phyloP scores from a whole-genome alignment of 2,113 vertebrate genomes.

The Eulemur rufifrons region DNA sequence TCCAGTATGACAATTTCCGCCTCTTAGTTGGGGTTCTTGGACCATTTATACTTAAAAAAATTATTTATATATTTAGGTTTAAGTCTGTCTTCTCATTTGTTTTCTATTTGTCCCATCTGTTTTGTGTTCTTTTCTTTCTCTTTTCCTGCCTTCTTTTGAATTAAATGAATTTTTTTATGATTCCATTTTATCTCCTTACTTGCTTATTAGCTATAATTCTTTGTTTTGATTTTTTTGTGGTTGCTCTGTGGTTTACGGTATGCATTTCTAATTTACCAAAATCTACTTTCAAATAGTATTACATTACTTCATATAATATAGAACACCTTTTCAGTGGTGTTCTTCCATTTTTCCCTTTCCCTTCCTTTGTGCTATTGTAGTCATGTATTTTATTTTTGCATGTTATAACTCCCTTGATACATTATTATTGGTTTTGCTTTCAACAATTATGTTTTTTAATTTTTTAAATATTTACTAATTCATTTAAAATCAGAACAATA shows the following conservation, averaged over 20 bases:
- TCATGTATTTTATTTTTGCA: conserved; percentile 37
- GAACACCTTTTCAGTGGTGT: background rate
- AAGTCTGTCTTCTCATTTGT: conserved; percentile 27
- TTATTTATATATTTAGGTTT: conserved; percentile 35
- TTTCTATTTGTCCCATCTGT: conserved; percentile 12
- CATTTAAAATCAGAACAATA: conserved; percentile 45
- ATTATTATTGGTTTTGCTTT: background rate
- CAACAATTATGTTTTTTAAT: background rate
- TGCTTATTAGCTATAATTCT: background rate
- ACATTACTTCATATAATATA: background rate
- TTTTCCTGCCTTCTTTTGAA: background rate
- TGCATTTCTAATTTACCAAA: conserved; percentile 4
- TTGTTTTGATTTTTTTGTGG: background rate
- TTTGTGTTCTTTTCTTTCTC: background rate
- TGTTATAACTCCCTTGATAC: conserved; percentile 7
- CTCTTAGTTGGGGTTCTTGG: background rate
- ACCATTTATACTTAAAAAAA: conserved; percentile 8
- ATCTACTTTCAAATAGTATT: conserved; percentile 21
- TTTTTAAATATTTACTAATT: conserved; percentile 26
- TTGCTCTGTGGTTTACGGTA: background rate
- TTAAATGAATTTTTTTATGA: background rate
- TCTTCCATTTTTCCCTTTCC: conserved; percentile 14
- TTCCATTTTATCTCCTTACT: background rate
- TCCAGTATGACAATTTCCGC: conserved; percentile 31
- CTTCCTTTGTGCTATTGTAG: conserved; percentile 27